Evolutionary conservation across 2,113 vertebrate genomes (phyloP).

Genomic region (Ptilonorhynchus violaceus): DNA sequence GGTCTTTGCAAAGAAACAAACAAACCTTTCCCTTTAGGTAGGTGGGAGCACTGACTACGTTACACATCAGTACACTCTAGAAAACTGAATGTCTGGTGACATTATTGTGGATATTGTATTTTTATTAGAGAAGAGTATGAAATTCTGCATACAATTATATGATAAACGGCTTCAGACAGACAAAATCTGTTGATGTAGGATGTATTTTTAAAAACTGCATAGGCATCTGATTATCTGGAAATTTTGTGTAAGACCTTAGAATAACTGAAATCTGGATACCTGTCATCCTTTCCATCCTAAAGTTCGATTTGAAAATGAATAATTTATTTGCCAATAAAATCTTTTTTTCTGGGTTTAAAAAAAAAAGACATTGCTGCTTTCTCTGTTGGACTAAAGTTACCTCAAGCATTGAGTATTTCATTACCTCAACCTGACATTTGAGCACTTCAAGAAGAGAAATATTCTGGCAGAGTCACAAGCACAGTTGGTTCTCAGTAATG

Average conservation of each 20-base stretch:
- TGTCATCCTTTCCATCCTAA: background rate
- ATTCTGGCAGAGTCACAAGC: slow-evolving; percentile 6
- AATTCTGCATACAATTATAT: background rate
- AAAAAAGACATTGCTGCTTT: background rate
- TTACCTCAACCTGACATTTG: background rate
- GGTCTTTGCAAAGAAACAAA: background rate
- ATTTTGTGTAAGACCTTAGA: background rate
- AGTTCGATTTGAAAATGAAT: background rate
- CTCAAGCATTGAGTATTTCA: background rate
- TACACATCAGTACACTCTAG: background rate
- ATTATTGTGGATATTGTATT: background rate
- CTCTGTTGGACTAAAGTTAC: background rate
- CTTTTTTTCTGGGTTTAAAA: background rate
- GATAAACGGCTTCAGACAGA: background rate
- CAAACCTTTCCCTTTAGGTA: background rate
- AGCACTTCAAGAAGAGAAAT: background rate
- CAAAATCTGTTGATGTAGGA: background rate
- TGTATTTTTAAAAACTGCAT: background rate
- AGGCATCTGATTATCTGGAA: background rate
- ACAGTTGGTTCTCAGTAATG: slow-evolving; percentile 13
- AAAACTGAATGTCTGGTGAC: background rate
- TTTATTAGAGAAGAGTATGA: background rate
- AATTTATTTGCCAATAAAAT: background rate
- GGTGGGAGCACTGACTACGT: background rate
- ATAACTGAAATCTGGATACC: background rate